phyloP scores from a whole-genome alignment of 2,113 vertebrate genomes.

The Charina bottae region DNA sequence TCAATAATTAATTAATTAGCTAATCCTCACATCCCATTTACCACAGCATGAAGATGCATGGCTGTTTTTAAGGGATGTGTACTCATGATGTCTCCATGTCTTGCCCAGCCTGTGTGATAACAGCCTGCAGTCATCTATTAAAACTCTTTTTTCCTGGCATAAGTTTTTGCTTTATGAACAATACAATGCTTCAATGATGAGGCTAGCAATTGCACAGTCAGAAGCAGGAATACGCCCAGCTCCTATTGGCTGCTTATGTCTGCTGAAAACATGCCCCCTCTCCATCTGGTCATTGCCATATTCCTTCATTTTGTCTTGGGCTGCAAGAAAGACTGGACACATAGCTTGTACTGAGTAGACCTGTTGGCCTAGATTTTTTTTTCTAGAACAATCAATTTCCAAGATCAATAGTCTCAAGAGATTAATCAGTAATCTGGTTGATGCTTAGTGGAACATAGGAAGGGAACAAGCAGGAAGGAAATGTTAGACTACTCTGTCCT shows the following conservation, averaged over 20 bases:
- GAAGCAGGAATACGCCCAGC: neutral
- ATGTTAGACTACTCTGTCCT: neutral
- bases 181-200: neutral
- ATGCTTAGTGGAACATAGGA: neutral
- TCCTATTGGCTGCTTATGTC: neutral
- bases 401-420: neutral
- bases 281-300: neutral
- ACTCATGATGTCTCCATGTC: neutral
- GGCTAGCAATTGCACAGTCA: neutral
- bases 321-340: neutral
- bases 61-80: neutral
- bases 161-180: neutral
- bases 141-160: neutral
- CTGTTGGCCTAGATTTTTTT: neutral
- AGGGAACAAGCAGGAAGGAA: neutral
- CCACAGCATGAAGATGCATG: neutral
- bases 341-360: neutral
- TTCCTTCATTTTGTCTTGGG: neutral
- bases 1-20: neutral
- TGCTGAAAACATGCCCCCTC: neutral
- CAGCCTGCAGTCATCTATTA: neutral
- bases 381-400: neutral
- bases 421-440: neutral
- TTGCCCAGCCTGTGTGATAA: neutral
- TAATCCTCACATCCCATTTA: neutral